Evolutionary conservation across 92 coral and sea anemone species (phyloP).

Genomic region (Parazoanthus atlanticus): DNA sequence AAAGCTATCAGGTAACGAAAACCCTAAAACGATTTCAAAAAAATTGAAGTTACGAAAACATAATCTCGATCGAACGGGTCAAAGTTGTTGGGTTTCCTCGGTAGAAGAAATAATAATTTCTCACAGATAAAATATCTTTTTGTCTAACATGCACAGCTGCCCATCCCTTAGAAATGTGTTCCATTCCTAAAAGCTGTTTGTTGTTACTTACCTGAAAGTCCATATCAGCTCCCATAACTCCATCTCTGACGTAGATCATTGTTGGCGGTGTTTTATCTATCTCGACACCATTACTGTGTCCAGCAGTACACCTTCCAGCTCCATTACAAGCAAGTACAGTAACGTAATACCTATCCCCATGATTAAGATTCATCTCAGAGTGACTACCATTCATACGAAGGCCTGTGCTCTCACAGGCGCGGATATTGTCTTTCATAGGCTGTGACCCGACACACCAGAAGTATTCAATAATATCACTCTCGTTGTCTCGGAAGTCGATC

Average conservation of each 20-base stretch:
- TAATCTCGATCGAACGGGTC: too few species aligned
- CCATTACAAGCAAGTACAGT: constrained; percentile 91
- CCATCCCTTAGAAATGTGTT: neutral
- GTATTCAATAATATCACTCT: constrained; percentile 79
- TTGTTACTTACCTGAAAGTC: constrained; percentile 79
- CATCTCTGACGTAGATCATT: constrained; percentile 86
- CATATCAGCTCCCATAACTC: constrained; percentile 92
- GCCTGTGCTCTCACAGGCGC: constrained; percentile 85
- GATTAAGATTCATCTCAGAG: constrained; percentile 64
- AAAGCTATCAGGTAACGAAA: too few species aligned
- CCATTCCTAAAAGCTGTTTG: neutral
- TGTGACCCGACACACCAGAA: constrained; percentile 92
- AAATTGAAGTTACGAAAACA: too few species aligned
- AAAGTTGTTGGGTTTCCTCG: too few species aligned
- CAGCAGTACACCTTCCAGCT: constrained; percentile 87
- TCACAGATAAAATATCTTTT: neutral
- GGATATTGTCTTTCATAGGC: constrained; percentile 82
- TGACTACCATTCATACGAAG: constrained; percentile 80
- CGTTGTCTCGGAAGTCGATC: constrained; percentile 89
- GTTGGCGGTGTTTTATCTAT: constrained; percentile 89
- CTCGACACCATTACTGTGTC: constrained; percentile 78
- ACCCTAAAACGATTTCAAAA: too few species aligned
- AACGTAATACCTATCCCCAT: constrained; percentile 81
- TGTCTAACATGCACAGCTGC: neutral
- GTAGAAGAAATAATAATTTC: neutral